Evolutionary conservation across 2,113 vertebrate species (phyloP).

Genomic region (Origma solitaria): DNA sequence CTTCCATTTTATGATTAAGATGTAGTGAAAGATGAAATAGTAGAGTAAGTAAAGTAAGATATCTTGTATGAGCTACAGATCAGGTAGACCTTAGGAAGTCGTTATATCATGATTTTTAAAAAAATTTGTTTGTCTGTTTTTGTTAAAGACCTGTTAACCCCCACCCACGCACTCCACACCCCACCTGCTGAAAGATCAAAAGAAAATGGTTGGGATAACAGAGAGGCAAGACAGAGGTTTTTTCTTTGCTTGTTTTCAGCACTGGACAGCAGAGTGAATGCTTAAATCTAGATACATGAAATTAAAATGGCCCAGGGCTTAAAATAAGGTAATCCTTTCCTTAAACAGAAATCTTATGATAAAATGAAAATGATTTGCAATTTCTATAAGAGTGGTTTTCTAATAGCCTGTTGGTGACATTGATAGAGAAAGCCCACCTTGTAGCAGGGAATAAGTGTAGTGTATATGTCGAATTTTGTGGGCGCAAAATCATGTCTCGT

Average conservation of each 20-base stretch:
- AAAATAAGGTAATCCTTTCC: neutral
- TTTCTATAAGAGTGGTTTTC: neutral
- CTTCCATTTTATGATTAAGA: neutral
- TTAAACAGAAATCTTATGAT: neutral
- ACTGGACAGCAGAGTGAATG: slow-evolving; percentile 18
- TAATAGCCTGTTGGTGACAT: neutral
- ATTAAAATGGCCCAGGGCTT: neutral
- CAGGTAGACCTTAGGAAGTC: neutral
- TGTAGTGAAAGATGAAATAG: neutral
- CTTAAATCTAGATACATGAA: neutral
- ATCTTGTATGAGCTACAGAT: neutral
- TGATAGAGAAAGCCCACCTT: neutral
- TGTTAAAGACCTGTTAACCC: neutral
- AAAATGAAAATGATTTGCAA: neutral
- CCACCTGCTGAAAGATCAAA: neutral
- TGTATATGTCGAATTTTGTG: neutral
- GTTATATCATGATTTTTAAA: accelerated
- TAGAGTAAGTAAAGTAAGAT: neutral
- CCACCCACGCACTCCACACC: accelerated
- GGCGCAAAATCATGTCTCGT: neutral
- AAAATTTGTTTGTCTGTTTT: neutral
- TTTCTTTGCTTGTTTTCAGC: slow-evolving; percentile 8
- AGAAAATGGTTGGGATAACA: neutral
- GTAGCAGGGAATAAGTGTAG: neutral
- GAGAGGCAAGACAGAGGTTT: neutral